Evolutionary conservation across 2,113 vertebrate genomes (phyloP).

Genomic region (Morone saxatilis): DNA sequence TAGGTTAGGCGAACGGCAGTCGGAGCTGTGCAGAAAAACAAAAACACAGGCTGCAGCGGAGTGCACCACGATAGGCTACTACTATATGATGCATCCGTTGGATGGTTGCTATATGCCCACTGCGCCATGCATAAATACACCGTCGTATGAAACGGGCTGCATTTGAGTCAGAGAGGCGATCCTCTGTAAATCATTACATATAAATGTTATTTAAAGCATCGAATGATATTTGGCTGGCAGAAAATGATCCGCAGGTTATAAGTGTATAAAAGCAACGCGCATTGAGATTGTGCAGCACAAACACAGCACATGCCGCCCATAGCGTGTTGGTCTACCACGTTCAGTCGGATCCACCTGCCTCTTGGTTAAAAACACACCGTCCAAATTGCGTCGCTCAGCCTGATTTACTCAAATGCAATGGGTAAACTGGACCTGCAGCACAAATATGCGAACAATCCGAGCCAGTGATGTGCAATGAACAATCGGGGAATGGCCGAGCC

Average conservation of each 20-base stretch:
- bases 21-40: slow-evolving; percentile 83
- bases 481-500: slow-evolving; percentile 54
- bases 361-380: slow-evolving; percentile 26
- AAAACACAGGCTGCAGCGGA: slow-evolving; percentile 81
- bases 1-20: slow-evolving; percentile 83
- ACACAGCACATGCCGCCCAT: slow-evolving; percentile 76
- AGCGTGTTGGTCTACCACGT: slow-evolving; percentile 47
- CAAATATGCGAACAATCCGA: not conserved
- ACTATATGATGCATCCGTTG: slow-evolving; percentile 80
- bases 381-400: not conserved
- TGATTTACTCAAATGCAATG: not conserved
- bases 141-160: slow-evolving; percentile 37
- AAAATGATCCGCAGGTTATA: slow-evolving; percentile 31
- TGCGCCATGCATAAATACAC: slow-evolving; percentile 81
- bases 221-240: slow-evolving; percentile 5
- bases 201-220: slow-evolving; percentile 10
- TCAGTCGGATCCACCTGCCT: slow-evolving; percentile 67
- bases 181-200: not conserved
- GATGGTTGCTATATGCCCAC: slow-evolving; percentile 82
- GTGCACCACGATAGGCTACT: slow-evolving; percentile 78
- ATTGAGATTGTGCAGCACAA: slow-evolving; percentile 64
- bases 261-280: slow-evolving; percentile 34
- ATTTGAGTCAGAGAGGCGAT: slow-evolving; percentile 18
- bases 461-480: slow-evolving; percentile 22
- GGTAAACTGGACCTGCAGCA: not conserved